Evolutionary conservation across 2,797 vertebrate genomes (phyloP), one percentile per base, ranked within the genome.

Genomic region (Scolopax rusticola): DNA sequence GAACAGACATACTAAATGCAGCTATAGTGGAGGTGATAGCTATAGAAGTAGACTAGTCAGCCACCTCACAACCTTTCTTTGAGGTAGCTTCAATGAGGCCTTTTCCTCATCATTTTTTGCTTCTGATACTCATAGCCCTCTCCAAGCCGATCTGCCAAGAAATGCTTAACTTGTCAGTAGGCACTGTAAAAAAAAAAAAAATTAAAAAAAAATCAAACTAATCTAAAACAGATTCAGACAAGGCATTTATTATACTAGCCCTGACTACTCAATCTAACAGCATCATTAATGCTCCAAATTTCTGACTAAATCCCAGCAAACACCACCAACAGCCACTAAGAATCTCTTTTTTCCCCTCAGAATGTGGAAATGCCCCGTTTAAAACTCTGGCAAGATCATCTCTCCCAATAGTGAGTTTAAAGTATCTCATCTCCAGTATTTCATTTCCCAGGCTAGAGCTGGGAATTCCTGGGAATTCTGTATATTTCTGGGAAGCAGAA

Each of bases 281-380:
- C n/a, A 41, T 4, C 40, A n/a, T 17, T 51, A 64, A 24, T 10
- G 41, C 30, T 41, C 15, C 30, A 30, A 10, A 59, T 23, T 69
- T 33, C 56, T 16, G 28, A 59, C 30, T 28, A 33, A 38, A 64
- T 21, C 21, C 36, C 24, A 68, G 54, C 38, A 56, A 73, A 30
- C 18, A n/a, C 28, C 61, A 33, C 3, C 53, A 51, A 0, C 47
- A 56, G 8, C 28, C 3, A 0, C 27, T 16, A 83, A 54, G 12
- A 48, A 61, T 45, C 45, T 45, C 24, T 24, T 23, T 50, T 18
- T 56, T 65, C 47, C 33, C 33, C 53, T 73, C 47, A 73, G 28
- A 15, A 53, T 1, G 4, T 21, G 69, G 45, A 53, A 70, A 76
- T 28, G 21, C 14, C 6, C 27, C 25, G 30, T 2, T 27, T 36